Base-by-base conservation (phyloP, 2,113 vertebrate genomes). In the Odontesthes bonariensis region DNA sequence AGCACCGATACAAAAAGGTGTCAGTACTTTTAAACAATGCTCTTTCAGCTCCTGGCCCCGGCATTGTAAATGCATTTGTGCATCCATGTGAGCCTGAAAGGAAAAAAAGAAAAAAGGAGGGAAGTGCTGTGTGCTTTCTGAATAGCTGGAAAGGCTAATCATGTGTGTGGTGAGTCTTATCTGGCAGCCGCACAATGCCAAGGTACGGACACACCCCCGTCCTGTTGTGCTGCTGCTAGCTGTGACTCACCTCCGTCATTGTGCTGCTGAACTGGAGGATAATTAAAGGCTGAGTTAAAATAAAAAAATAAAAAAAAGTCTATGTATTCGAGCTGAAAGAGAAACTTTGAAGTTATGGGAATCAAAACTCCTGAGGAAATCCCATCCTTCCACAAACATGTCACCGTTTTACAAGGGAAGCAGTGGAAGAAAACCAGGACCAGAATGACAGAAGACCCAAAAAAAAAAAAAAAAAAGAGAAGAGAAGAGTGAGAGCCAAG, bases 91-190 rank as follows among this genome's bases (percentile, higher is more conserved):
- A 14, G 64, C 52, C 22, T 40, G 42, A 52, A 54, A 53, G 56
- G 38, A 49, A 61, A 31, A 46, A 47, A n/a, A n/a, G n/a, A n/a
- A n/a, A n/a, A n/a, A n/a, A 58, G n/a, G 6, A 19, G 16, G 33
- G 55, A 72, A 55, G 64, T 40, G 9, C 8, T 4, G 63, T 31
- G 8, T 5, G 51, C 33, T 80, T 56, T 69, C 63, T 56, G 58
- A 82, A 74, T 52, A 56, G 20, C 72, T 72, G 64, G 52, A 75
- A 67, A 91, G 60, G 74, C 77, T 85, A 86, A 73, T 69, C 5
- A n/a, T n/a, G 78, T 78, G 46, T 79, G 75, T 74, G 73, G 51
- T 22, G 5, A 58, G 61, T 4, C 42, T 81, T 83, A 85, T 90
- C 73, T 58, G 60, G 61, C 63, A 55, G 61, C 49, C 70, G 51